These are phyloP conservation scores for Lasaia peninsularis DNA, from an alignment of 1,140 invertebrate species.

Conservation along the genomic window DNA sequence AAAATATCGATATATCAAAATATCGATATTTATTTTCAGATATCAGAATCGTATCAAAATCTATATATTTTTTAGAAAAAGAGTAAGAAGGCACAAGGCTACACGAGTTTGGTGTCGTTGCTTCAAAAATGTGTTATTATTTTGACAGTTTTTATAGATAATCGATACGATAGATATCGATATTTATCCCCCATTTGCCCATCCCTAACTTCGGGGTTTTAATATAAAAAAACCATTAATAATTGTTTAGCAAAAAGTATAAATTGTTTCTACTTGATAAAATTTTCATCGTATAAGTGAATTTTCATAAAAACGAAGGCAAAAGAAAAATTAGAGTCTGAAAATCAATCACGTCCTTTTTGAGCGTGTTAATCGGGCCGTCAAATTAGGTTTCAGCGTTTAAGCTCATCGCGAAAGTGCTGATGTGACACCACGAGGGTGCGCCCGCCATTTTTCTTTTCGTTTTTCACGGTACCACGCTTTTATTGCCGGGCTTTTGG, in stretches of 20 bases:
- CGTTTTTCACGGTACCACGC: slow-evolving; percentile 47
- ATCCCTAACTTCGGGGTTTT: no score
- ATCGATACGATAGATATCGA: no score
- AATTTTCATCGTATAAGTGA: neutral
- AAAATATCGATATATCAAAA: no score
- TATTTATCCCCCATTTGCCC: no score
- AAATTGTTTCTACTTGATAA: neutral
- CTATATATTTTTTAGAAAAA: no score
- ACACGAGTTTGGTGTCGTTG: no score
- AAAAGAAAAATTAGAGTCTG: slow-evolving; percentile 2
- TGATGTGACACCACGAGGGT: slow-evolving; percentile 39
- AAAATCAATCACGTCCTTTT: slow-evolving; percentile 41
- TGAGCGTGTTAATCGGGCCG: slow-evolving; percentile 56
- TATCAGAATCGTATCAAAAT: no score
- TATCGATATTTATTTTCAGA: no score
- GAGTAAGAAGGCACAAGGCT: no score
- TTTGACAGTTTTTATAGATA: no score
- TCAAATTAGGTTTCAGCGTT: slow-evolving; percentile 65
- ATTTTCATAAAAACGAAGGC: slow-evolving; percentile 3
- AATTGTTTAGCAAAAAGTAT: neutral
- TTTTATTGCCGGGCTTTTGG: slow-evolving; percentile 41
- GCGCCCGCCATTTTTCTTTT: slow-evolving; percentile 45
- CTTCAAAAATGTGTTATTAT: no score
- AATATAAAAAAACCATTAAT: no score
- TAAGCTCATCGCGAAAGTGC: slow-evolving; percentile 57